phyloP scores from a whole-genome alignment of 2,888 invertebrate species.

The Leucophora obtusa region DNA sequence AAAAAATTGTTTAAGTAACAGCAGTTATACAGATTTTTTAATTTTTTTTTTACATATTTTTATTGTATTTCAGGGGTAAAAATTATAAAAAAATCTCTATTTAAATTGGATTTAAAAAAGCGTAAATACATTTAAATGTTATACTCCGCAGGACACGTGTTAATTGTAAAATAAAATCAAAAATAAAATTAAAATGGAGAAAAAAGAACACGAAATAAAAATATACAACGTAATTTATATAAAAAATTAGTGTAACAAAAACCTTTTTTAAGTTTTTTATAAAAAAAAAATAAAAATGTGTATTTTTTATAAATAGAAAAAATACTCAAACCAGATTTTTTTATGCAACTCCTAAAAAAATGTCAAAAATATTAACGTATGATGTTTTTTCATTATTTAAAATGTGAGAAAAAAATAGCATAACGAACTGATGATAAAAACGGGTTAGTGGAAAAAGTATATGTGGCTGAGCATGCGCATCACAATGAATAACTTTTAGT shows the following conservation, averaged over 20 bases:
- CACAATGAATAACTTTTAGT: slow-evolving; percentile 58
- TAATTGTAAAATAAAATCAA: slow-evolving; percentile 10
- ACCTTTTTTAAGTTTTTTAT: neutral
- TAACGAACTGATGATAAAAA: slow-evolving; percentile 51
- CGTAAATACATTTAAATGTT: neutral
- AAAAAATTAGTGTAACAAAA: slow-evolving; percentile 15
- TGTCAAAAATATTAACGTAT: slow-evolving; percentile 18
- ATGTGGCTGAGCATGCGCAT: slow-evolving; percentile 56
- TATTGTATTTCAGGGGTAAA: too few species aligned
- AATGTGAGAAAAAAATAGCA: slow-evolving; percentile 55
- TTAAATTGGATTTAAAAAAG: neutral
- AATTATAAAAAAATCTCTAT: neutral
- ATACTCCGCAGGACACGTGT: slow-evolving; percentile 25
- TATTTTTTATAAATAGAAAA: slow-evolving; percentile 10
- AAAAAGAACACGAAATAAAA: slow-evolving; percentile 22
- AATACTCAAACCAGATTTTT: slow-evolving; percentile 24
- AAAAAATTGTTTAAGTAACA: neutral
- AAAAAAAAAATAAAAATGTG: slow-evolving; percentile 1
- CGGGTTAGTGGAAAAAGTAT: slow-evolving; percentile 42
- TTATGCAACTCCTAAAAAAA: neutral
- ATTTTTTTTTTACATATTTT: too few species aligned
- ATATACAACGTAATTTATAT: neutral
- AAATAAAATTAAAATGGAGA: neutral
- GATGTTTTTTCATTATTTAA: slow-evolving; percentile 28
- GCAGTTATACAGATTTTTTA: neutral